phyloP scores from a whole-genome alignment of 2,797 vertebrate species.

The Thalassophryne amazonica region DNA sequence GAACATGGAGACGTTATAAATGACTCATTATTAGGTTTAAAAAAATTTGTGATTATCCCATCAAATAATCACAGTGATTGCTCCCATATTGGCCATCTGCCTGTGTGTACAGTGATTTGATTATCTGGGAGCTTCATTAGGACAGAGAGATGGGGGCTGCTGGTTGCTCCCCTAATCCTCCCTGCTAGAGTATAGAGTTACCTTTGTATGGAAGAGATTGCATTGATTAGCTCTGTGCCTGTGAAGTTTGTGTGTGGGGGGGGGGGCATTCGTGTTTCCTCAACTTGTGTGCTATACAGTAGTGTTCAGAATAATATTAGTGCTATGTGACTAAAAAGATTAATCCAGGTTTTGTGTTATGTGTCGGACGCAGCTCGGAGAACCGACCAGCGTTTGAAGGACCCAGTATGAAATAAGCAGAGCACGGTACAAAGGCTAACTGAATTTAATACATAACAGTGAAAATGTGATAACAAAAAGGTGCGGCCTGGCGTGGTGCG shows the following conservation, averaged over 20 bases:
- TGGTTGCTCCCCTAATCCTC: constrained; percentile 52
- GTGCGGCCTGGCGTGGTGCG: too few relatives aligned
- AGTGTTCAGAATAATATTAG: too few relatives aligned
- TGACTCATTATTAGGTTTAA: constrained; percentile 13
- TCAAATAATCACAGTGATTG: constrained; percentile 23
- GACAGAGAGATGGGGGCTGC: constrained; percentile 40
- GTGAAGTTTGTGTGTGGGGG: constrained; percentile 1
- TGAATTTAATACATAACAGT: too few relatives aligned
- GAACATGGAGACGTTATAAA: constrained; percentile 8
- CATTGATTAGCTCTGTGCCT: constrained; percentile 63
- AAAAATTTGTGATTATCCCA: constrained; percentile 35
- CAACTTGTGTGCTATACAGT: too few relatives aligned
- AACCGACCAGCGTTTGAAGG: too few relatives aligned
- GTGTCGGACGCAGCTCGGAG: too few relatives aligned
- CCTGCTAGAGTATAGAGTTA: constrained; percentile 58
- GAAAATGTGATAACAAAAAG: too few relatives aligned
- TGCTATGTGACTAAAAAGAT: too few relatives aligned
- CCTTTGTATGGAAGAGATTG: constrained; percentile 52
- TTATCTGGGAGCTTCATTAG: constrained; percentile 69
- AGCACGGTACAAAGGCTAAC: too few relatives aligned
- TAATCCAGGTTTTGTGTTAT: too few relatives aligned
- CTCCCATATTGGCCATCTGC: constrained; percentile 67
- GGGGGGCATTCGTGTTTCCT: constrained; percentile 18
- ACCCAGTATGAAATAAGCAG: too few relatives aligned
- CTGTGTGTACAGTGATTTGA: constrained; percentile 64